Conservation (phyloP, 2,797 vertebrate genomes). For the Pampus argenteus region DNA sequence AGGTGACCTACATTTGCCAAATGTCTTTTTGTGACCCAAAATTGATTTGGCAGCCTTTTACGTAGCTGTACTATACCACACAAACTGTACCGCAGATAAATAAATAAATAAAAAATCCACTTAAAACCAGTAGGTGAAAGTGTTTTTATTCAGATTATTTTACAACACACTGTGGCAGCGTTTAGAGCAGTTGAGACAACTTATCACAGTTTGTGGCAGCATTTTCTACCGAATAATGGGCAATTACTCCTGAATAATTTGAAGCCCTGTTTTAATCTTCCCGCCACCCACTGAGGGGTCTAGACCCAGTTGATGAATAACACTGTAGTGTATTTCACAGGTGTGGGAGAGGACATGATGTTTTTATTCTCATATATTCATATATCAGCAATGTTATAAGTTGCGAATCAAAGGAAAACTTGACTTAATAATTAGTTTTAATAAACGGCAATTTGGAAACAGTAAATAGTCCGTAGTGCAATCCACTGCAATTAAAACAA, state of each 20-base stretch:
- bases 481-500: conserved; percentile 71
- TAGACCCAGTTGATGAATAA: conserved; percentile 23
- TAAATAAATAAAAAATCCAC: no score
- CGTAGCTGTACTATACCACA: neutral
- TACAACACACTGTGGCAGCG: conserved; percentile 1
- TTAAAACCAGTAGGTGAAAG: conserved; percentile 29
- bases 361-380: conserved; percentile 52
- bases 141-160: conserved; percentile 31
- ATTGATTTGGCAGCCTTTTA: conserved; percentile 31
- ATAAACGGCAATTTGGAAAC: conserved; percentile 74
- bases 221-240: conserved; percentile 45
- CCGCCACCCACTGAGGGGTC: conserved; percentile 32
- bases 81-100: conserved; percentile 1
- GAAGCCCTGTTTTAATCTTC: conserved; percentile 45
- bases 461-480: conserved; percentile 65
- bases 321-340: conserved; percentile 39
- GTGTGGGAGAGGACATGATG: conserved; percentile 40
- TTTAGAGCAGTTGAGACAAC: conserved; percentile 44
- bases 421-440: conserved; percentile 71
- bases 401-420: conserved; percentile 66
- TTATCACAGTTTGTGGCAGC: conserved; percentile 47
- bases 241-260: conserved; percentile 51
- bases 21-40: conserved; percentile 17
- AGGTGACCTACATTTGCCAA: conserved; percentile 11
- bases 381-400: conserved; percentile 38